Evolutionary conservation across 1,140 invertebrate genomes (phyloP), one percentile per base, ranked within the genome.

Genomic region (Ooceraea biroi): DNA sequence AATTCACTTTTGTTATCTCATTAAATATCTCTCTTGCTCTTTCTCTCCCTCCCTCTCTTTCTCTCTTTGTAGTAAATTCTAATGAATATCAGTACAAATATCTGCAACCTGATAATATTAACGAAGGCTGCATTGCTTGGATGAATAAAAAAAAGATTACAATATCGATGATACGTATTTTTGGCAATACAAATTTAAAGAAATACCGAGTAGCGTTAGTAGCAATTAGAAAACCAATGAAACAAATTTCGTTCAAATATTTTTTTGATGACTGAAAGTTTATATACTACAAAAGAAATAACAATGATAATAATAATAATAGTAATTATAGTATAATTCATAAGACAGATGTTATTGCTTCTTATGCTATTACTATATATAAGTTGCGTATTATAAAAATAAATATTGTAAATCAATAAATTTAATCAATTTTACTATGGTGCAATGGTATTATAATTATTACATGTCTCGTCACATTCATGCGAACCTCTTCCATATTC

Each of bases 71-170:
- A 91, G 88, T 50, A 76, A 85, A 92, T 93, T 93, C 89, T 92
- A 92, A 93, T 91, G 87, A 91, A 93, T 93, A 90, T 92, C 93
- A 94, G 93, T 94, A 94, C 93, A 94, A 94, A 94, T 92, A 2
- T 36, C 92, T 93, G 93, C 92, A 94, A 94, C 92, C 92, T 91
- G 85, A 92, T 90, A 89, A 50, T 57, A 68, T 78, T 86, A 88
- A 90, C 82, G 60, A 89, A 60, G 63, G 65, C 83, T 55, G 66
- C 74, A 85, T 85, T 27, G 87, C 88, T 87, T 83, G 85, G 82
- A 78, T 91, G 69, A 48, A 88, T 86, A 87, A 73, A 88, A 90
- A 85, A 83, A 89, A 86, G 36, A 87, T 69, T 69, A 61, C 85
- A 88, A 83, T 88, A 90, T 89, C 89, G 86, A 82, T 44, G 63